Conservation (phyloP, 2,113 vertebrate genomes). For the Hydrolagus affinis region DNA sequence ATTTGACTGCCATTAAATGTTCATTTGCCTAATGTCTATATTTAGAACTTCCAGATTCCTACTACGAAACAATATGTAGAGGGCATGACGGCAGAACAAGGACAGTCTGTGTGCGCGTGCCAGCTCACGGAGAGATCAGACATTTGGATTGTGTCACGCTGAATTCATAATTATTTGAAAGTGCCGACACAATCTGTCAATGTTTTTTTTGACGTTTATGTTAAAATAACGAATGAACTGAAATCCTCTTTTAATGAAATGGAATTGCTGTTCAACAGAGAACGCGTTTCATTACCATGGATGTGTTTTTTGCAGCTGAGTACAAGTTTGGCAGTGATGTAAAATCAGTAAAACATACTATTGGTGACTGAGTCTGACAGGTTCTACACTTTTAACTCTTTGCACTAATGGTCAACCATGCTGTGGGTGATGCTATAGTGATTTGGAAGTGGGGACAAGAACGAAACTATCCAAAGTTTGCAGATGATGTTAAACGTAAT, state of each 20-base stretch:
- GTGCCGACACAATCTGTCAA: slow-evolving; percentile 31
- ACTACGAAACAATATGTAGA: background rate
- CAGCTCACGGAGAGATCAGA: background rate
- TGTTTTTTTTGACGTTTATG: slow-evolving; percentile 17
- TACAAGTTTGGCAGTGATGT: background rate
- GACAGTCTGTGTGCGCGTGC: background rate
- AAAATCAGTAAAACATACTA: slow-evolving; percentile 5
- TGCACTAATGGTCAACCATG: background rate
- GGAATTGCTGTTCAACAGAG: background rate
- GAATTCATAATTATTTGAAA: slow-evolving; percentile 20
- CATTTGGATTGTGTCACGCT: background rate
- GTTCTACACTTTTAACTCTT: background rate
- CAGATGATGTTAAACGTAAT: too few species aligned
- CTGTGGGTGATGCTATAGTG: too few species aligned
- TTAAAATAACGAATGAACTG: slow-evolving; percentile 19
- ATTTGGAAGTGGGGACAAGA: too few species aligned
- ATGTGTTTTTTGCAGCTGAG: background rate
- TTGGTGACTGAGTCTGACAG: background rate
- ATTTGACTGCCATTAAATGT: background rate
- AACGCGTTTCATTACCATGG: background rate
- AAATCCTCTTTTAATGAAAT: slow-evolving; percentile 18
- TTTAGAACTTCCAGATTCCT: background rate
- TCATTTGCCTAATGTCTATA: background rate
- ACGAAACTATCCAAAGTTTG: too few species aligned
- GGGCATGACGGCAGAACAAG: background rate